A percentile compares a stretch with the other conserved stretches of the same genome.
Evolutionary conservation across 2,888 invertebrate species (phyloP).

Genomic region (Orchestes rusci): DNA sequence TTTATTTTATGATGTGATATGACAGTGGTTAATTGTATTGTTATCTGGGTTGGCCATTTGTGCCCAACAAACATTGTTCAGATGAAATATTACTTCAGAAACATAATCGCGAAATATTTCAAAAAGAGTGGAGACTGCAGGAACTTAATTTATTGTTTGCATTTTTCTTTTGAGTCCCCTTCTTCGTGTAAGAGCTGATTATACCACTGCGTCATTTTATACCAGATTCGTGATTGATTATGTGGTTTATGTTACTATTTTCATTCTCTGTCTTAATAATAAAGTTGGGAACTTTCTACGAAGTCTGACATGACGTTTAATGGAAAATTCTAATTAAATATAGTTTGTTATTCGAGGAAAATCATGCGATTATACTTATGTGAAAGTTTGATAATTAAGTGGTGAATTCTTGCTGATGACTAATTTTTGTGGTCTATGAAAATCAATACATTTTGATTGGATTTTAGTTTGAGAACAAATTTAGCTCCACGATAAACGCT

Average conservation of each 20-base stretch:
- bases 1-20: constrained; percentile 19
- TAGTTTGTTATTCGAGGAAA: too few species aligned
- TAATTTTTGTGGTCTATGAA: too few species aligned
- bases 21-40: constrained; percentile 20
- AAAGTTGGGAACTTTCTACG: too few species aligned
- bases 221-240: constrained; percentile 13
- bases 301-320: too few species aligned
- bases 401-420: too few species aligned
- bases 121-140: constrained; percentile 8
- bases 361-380: too few species aligned
- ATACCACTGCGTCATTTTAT: constrained; percentile 11
- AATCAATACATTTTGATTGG: too few species aligned
- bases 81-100: constrained; percentile 14
- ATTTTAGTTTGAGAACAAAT: too few species aligned
- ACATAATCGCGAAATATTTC: constrained; percentile 12
- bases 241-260: constrained; percentile 9
- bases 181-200: constrained; percentile 9
- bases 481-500: too few species aligned
- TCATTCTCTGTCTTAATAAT: too few species aligned
- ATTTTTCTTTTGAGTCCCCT: constrained; percentile 13
- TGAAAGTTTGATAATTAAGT: too few species aligned
- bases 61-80: constrained; percentile 14
- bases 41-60: constrained; percentile 19
- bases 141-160: constrained; percentile 14
- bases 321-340: too few species aligned